Evolutionary conservation across 2,888 invertebrate species (phyloP).

Genomic region (Ornithoptera alexandrae): DNA sequence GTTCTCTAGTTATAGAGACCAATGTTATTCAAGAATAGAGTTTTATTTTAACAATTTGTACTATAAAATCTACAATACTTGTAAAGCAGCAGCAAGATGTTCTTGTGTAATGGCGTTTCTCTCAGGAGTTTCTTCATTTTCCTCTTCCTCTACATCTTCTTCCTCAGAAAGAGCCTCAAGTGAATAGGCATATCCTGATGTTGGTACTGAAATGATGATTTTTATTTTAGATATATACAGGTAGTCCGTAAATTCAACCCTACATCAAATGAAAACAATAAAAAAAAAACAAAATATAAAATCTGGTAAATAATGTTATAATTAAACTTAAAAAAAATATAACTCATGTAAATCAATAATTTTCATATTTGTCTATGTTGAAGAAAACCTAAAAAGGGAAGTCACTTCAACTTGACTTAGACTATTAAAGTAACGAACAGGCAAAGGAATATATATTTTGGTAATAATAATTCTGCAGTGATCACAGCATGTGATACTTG

Average conservation of each 20-base stretch:
- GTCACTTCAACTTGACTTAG: too few species aligned
- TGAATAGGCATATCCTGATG: constrained; percentile 74
- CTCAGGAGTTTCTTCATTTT: constrained; percentile 62
- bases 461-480: too few species aligned
- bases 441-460: too few species aligned
- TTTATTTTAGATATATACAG: not conserved
- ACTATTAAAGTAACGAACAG: too few species aligned
- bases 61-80: constrained; percentile 55
- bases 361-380: not conserved
- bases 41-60: not conserved
- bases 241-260: too few species aligned
- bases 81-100: constrained; percentile 86
- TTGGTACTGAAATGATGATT: constrained; percentile 58
- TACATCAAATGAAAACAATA: too few species aligned
- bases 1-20: too few species aligned
- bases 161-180: constrained; percentile 73
- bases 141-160: constrained; percentile 70
- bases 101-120: constrained; percentile 84
- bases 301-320: not conserved
- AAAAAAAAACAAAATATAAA: too few species aligned
- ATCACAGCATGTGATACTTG: too few species aligned
- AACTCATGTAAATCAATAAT: not conserved
- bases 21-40: too few species aligned
- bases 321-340: not conserved
- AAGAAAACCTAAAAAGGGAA: too few species aligned